Evolutionary conservation across 2,888 invertebrate genomes (phyloP), one percentile per base, ranked within the genome.

Genomic region (Metallyticus violacea): DNA sequence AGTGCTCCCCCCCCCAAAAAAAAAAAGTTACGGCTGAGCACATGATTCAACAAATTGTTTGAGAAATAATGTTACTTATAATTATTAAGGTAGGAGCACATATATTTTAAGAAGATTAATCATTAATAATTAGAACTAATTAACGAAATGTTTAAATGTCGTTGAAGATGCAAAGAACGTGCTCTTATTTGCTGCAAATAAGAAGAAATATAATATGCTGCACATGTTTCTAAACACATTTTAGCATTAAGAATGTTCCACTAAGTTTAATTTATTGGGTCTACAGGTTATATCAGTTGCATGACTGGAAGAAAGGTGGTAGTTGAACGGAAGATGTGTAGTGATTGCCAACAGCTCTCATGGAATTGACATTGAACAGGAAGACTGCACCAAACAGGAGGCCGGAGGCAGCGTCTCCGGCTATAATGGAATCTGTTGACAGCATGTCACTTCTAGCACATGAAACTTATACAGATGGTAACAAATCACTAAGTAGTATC

Each of bases 381-480:
- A 77, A 9, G n/a, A 62, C 6, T n/a, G n/a, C 9, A 28, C 27
- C 26, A n/a, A 83, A 62, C 28, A 26, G 15, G 76, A 83, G 28
- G 77, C 28, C n/a, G 27, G 77, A 83, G 0, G 83, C 77, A 7
- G 27, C 26, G 26, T 83, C 88, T 77, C 86, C 88, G 6, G 90
- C 91, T 15, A 90, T 91, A 29, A 91, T 91, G 91, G 90, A 91
- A 88, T 90, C 91, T 3, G 89, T 90, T 82, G 90, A 91, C 85
- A 89, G 88, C 85, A 89, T 89, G 85, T 89, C 89, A 26, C 85
- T 90, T 40, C 88, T 89, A 27, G 85, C 84, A 27, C 81, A 85
- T 25, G 85, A 81, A 26, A 30, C 30, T n/a, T 79, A 86, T 26
- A 62, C 84, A 82, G 85, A 85, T 2, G 84, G 79, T 6, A 62